Base-by-base conservation (phyloP, 1,140 invertebrate genomes). In the Campoletis sonorensis region DNA sequence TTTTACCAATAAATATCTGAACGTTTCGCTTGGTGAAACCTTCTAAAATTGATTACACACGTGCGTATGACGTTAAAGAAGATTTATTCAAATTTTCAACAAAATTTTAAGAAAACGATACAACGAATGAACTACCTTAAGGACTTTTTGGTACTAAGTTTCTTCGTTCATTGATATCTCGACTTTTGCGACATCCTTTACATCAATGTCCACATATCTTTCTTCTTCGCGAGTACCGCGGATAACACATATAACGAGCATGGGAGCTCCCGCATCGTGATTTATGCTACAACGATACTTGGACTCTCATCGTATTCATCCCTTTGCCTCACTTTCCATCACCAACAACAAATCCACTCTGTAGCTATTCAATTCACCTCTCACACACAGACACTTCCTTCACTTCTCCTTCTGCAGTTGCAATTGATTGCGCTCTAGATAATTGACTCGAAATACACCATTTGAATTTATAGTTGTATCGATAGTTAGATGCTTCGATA, bases 231-330 rank as follows among this genome's bases (percentile, higher is more conserved):
- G 76, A 67, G 67, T 86, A 81, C 84, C 80, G 82, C 80, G 82
- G 84, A 83, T 80, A 86, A 83, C 85, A 86, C 33, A n/a, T 70
- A 70, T 87, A 87, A 87, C 84, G 84, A 87, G 85, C 54, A 81
- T 64, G 81, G 84, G 80, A 70, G 85, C 85, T 83, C 84, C 76
- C 76, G 76, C 86, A 86, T 86, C 83, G 86, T 87, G 86, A 87
- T 87, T 87, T 87, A 87, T 87, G 82, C 81, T 75, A 37, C 58
- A 76, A 51, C 68, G 33, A 78, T 61, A 78, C 76, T 64, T 54
- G 75, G 18, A 13, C 64, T 71, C 33, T 64, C 78, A 61, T 70
- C 73, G 64, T 79, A 37, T 73, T 82, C 64, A 21, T 58, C 37
- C 79, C 51, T 49, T 80, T 71, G 27, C 27, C 37, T 10, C 37